These are phyloP conservation scores for Trypoxylon attenuatum DNA, from an alignment of 2,888 invertebrate genomes.

Conservation along the genomic window DNA sequence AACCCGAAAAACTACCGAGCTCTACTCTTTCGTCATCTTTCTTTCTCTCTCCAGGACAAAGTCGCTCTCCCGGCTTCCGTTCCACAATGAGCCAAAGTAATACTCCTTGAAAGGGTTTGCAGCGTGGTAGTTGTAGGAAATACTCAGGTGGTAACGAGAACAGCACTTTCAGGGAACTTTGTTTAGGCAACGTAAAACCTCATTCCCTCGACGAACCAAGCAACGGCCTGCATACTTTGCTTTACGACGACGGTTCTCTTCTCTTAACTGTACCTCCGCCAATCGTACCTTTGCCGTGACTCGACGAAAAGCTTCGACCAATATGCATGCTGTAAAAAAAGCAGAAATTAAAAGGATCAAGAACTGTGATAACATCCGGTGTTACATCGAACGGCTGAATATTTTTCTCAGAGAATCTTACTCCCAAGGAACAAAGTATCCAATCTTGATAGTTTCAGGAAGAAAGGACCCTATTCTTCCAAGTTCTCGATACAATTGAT, in stretches of 20 bases:
- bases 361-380: no score
- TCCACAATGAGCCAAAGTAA: background rate
- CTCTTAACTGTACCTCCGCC: no score
- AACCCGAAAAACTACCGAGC: background rate
- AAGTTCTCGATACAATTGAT: conserved; percentile 10
- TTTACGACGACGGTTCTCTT: no score
- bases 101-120: background rate
- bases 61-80: background rate
- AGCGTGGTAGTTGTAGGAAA: background rate
- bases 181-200: background rate
- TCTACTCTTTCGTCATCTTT: no score
- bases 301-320: no score
- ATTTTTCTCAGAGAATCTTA: background rate
- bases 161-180: background rate
- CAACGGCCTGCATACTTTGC: no score
- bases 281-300: no score
- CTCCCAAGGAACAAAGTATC: background rate
- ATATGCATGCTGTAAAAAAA: no score
- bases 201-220: background rate
- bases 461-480: conserved; percentile 15
- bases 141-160: background rate
- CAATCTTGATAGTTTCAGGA: conserved; percentile 4
- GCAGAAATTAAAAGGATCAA: no score
- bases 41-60: no score
- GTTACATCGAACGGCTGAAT: background rate